A percentile compares a stretch with the other conserved stretches of the same genome.
phyloP scores from a whole-genome alignment of 2,888 invertebrate species.

The Sympetrum striolatum region DNA sequence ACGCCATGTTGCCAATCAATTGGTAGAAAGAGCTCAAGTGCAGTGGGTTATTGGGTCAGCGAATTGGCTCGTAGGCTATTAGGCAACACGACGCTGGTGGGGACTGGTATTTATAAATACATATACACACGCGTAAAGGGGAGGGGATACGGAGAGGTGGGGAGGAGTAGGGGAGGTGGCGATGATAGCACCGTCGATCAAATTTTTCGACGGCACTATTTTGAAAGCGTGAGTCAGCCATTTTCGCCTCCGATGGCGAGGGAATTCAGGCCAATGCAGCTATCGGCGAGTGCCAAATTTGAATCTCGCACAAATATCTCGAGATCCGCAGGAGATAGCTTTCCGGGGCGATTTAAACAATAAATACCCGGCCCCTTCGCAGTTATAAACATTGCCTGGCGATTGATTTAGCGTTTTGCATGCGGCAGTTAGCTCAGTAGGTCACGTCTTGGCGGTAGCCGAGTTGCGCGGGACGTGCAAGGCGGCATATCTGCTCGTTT shows the following conservation, averaged over 20 bases:
- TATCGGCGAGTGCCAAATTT: background rate
- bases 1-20: slow-evolving; percentile 46
- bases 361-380: too few species aligned
- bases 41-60: slow-evolving; percentile 49
- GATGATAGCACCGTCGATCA: background rate
- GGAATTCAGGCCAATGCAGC: background rate
- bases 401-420: too few species aligned
- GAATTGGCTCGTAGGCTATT: slow-evolving; percentile 24
- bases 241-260: background rate
- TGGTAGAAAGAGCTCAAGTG: slow-evolving; percentile 48
- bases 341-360: too few species aligned
- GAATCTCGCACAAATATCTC: background rate
- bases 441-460: too few species aligned
- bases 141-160: background rate
- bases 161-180: background rate
- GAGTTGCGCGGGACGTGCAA: too few species aligned
- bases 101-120: background rate
- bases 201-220: background rate
- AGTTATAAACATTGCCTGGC: too few species aligned
- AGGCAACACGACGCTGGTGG: background rate
- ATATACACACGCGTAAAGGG: background rate
- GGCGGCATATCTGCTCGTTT: too few species aligned
- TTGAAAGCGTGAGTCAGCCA: background rate
- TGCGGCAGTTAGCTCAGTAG: too few species aligned
- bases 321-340: too few species aligned